These are phyloP conservation scores for Aphodius sticticus DNA, from an alignment of 2,888 invertebrate genomes.

Conservation along the genomic window DNA sequence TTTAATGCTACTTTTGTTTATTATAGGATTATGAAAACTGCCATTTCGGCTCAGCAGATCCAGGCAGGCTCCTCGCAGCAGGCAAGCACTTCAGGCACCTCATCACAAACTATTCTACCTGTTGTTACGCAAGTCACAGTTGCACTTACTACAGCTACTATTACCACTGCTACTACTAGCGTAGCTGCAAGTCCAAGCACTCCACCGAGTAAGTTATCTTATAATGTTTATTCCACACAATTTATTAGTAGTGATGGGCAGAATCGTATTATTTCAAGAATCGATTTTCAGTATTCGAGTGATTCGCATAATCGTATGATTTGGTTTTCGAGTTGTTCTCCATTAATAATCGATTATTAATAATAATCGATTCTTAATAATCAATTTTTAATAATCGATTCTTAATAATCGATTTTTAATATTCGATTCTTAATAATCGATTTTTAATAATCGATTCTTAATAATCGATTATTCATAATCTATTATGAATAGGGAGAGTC, in stretches of 20 bases:
- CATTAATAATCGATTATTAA: too few species aligned
- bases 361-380: too few species aligned
- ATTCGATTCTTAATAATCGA: too few species aligned
- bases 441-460: too few species aligned
- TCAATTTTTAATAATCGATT: too few species aligned
- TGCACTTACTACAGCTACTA: slow-evolving; percentile 53
- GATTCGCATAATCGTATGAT: too few species aligned
- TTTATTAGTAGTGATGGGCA: neutral
- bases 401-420: too few species aligned
- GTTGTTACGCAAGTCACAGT: slow-evolving; percentile 57
- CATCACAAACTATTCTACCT: slow-evolving; percentile 45
- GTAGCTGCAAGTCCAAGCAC: slow-evolving; percentile 55
- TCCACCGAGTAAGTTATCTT: slow-evolving; percentile 50
- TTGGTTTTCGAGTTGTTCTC: neutral
- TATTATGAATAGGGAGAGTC: too few species aligned
- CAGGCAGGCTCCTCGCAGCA: slow-evolving; percentile 42
- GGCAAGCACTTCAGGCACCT: neutral
- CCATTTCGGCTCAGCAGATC: slow-evolving; percentile 24
- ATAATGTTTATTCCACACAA: slow-evolving; percentile 21
- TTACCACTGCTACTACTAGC: slow-evolving; percentile 56
- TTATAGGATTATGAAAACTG: slow-evolving; percentile 34
- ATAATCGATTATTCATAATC: too few species aligned
- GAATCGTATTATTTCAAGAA: too few species aligned
- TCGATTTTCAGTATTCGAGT: too few species aligned
- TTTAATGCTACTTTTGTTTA: neutral